These are phyloP conservation scores for Orgyia antiqua DNA, from an alignment of 2,888 invertebrate genomes.

Conservation along the genomic window DNA sequence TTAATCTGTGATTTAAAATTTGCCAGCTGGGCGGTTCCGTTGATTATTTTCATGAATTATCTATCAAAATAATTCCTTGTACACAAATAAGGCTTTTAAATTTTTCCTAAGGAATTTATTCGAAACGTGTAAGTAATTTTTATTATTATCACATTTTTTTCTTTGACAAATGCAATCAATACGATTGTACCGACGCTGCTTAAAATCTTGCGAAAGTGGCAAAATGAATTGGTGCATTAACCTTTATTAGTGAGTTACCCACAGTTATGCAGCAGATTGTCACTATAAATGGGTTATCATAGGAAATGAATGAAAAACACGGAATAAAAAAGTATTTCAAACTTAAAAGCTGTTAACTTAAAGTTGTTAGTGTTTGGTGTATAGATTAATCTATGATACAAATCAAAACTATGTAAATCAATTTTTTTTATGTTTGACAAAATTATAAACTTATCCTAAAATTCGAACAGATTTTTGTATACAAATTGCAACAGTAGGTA, in stretches of 20 bases:
- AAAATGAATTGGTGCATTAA: slow-evolving; percentile 34
- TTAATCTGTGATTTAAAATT: slow-evolving; percentile 35
- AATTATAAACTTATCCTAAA: too few relatives aligned
- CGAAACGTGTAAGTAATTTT: slow-evolving; percentile 25
- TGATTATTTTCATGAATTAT: slow-evolving; percentile 41
- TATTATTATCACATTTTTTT: slow-evolving; percentile 14
- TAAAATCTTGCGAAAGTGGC: slow-evolving; percentile 40
- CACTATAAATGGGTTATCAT: too few relatives aligned
- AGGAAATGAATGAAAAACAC: too few relatives aligned
- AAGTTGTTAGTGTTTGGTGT: too few relatives aligned
- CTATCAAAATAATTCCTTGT: slow-evolving; percentile 21
- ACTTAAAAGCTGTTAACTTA: too few relatives aligned
- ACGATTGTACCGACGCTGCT: slow-evolving; percentile 24
- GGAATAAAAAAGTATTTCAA: too few relatives aligned
- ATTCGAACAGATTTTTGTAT: too few relatives aligned
- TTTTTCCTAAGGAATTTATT: slow-evolving; percentile 4
- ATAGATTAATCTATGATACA: too few relatives aligned
- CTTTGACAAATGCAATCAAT: slow-evolving; percentile 41
- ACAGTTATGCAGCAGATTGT: slow-evolving; percentile 4
- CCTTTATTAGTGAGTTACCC: slow-evolving; percentile 22
- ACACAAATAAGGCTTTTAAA: slow-evolving; percentile 3
- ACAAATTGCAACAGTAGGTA: too few relatives aligned
- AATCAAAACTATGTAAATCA: too few relatives aligned
- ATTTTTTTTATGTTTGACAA: too few relatives aligned
- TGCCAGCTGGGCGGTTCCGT: slow-evolving; percentile 72